These are phyloP conservation scores for Diarsia mendica DNA, from an alignment of 2,888 invertebrate species.

Conservation along the genomic window DNA sequence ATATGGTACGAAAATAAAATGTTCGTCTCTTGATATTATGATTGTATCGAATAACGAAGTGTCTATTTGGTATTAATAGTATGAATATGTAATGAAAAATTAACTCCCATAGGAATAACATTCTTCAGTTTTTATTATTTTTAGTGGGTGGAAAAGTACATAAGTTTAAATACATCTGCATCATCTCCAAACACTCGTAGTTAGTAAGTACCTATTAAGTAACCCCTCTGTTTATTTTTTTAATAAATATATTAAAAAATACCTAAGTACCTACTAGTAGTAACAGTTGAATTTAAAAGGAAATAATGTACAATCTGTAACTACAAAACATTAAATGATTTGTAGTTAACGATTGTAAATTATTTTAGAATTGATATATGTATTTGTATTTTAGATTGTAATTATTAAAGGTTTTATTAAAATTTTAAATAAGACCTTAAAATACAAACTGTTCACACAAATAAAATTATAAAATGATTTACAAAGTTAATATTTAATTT, in stretches of 20 bases:
- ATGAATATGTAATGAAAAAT: background rate
- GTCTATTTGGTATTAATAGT: background rate
- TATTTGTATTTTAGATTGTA: too few species aligned
- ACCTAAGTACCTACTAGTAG: background rate
- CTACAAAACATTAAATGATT: background rate
- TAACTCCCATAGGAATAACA: background rate
- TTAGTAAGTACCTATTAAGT: background rate
- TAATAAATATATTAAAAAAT: too few species aligned
- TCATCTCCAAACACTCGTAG: background rate
- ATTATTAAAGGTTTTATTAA: too few species aligned
- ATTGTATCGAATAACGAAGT: slow-evolving; percentile 31
- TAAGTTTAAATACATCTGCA: background rate
- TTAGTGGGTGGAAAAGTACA: background rate
- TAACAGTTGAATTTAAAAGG: background rate
- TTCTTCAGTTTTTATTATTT: background rate
- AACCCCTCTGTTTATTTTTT: too few species aligned
- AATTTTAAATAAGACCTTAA: background rate
- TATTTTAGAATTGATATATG: too few species aligned
- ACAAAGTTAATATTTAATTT: background rate
- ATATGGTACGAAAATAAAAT: slow-evolving; percentile 31
- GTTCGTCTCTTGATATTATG: slow-evolving; percentile 34
- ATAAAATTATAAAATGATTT: background rate
- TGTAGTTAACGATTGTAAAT: too few species aligned
- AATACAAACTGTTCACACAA: background rate
- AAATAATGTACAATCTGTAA: background rate